Percentiles rank a stretch among this genome's conserved stretches.
phyloP scores from a whole-genome alignment of 2,797 vertebrate species.

The Staurois parvus region DNA sequence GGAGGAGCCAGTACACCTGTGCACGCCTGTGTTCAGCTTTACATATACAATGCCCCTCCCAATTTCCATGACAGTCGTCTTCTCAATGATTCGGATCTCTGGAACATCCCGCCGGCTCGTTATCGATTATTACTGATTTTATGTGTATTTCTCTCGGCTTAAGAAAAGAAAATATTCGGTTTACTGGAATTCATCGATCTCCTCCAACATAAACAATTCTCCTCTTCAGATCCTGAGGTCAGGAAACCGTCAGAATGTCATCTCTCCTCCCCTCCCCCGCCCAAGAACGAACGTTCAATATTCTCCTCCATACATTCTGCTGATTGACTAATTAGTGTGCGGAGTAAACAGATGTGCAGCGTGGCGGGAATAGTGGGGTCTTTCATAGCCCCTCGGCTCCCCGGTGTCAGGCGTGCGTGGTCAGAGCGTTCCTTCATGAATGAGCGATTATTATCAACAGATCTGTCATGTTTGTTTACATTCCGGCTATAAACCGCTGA shows the following conservation, averaged over 20 bases:
- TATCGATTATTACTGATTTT: no score
- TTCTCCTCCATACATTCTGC: background rate
- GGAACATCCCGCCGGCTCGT: no score
- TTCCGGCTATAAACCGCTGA: constrained; percentile 31
- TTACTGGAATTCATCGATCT: no score
- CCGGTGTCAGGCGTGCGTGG: background rate
- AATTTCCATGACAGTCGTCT: no score
- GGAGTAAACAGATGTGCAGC: constrained; percentile 5
- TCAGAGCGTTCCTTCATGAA: background rate
- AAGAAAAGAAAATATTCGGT: no score
- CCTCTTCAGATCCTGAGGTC: no score
- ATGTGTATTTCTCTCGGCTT: no score
- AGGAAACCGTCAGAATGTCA: background rate
- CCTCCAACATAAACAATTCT: no score
- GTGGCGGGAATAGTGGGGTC: background rate
- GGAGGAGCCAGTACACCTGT: no score
- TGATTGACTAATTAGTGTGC: constrained; percentile 24
- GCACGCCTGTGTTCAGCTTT: no score
- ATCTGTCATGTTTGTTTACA: constrained; percentile 38
- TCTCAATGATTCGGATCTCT: no score
- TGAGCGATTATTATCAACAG: constrained; percentile 14
- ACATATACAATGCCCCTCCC: no score
- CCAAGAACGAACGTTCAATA: constrained; percentile 14
- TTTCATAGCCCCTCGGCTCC: constrained; percentile 4
- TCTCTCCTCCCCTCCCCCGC: background rate